These are phyloP conservation scores for Antechinus flavipes DNA, from an alignment of 2,113 vertebrate species.

Conservation along the genomic window DNA sequence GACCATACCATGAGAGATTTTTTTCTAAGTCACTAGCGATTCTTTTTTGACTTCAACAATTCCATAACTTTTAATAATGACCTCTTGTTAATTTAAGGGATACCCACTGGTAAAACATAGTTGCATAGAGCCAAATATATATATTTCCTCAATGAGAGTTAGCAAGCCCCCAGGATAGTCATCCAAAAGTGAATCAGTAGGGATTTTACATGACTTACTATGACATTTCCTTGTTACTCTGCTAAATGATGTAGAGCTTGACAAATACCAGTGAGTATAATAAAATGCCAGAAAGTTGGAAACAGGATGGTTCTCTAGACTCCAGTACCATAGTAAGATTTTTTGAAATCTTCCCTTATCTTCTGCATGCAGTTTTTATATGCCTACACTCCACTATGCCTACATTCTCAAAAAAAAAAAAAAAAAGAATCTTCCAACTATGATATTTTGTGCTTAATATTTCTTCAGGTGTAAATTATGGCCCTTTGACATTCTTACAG, in stretches of 20 bases:
- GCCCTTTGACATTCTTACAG: background rate
- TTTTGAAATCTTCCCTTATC: background rate
- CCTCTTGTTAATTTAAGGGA: background rate
- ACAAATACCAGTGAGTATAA: background rate
- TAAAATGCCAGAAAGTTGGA: background rate
- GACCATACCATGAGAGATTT: background rate
- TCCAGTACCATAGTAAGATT: background rate
- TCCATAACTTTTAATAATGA: background rate
- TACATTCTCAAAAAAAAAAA: background rate
- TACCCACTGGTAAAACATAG: background rate
- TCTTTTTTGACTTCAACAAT: background rate
- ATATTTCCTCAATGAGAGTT: background rate
- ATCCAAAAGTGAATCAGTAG: background rate
- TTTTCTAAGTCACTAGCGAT: background rate
- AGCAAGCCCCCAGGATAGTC: background rate
- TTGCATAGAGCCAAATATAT: background rate
- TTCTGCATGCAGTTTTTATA: background rate
- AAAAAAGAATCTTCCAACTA: background rate
- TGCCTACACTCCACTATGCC: background rate
- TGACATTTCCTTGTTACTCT: background rate
- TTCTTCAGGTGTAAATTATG: background rate
- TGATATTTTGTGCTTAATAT: background rate
- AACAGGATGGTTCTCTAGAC: background rate
- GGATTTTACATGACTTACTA: background rate
- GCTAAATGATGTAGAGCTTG: background rate